Evolutionary conservation across 2,797 vertebrate species (phyloP).

Genomic region (Hybognathus amarus): DNA sequence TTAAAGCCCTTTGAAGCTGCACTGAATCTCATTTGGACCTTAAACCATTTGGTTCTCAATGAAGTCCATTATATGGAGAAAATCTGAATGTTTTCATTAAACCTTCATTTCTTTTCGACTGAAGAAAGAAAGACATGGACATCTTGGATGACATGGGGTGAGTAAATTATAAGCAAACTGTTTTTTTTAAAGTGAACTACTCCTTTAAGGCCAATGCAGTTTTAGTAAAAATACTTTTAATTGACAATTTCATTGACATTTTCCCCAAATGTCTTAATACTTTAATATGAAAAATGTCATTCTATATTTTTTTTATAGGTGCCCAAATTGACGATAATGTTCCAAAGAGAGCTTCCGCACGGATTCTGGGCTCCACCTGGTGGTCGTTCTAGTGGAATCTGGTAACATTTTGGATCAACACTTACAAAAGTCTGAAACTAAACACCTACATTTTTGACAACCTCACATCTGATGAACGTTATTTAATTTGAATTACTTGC

Average conservation of each 20-base stretch:
- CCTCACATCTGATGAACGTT: conserved; percentile 62
- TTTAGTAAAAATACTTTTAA: background rate
- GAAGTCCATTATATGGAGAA: too few relatives aligned
- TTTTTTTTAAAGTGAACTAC: too few relatives aligned
- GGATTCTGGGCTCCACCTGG: conserved; percentile 93
- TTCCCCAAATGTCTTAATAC: background rate
- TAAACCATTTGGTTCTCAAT: too few relatives aligned
- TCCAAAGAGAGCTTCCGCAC: conserved; percentile 93
- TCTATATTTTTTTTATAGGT: conserved; percentile 71
- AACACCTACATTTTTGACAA: conserved; percentile 55
- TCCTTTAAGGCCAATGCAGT: too few relatives aligned
- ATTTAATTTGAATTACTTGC: conserved; percentile 55
- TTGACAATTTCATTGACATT: background rate
- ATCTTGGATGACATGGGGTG: too few relatives aligned
- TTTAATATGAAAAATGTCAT: background rate
- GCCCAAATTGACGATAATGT: conserved; percentile 92
- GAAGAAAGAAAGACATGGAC: too few relatives aligned
- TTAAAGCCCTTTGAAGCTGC: too few relatives aligned
- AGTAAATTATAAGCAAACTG: too few relatives aligned
- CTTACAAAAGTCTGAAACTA: conserved; percentile 52
- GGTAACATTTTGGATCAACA: conserved; percentile 78
- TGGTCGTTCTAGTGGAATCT: conserved; percentile 94
- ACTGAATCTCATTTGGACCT: too few relatives aligned
- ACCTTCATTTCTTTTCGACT: too few relatives aligned
- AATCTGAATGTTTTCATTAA: too few relatives aligned